phyloP scores from a whole-genome alignment of 2,888 invertebrate species.

The Pocota personata region DNA sequence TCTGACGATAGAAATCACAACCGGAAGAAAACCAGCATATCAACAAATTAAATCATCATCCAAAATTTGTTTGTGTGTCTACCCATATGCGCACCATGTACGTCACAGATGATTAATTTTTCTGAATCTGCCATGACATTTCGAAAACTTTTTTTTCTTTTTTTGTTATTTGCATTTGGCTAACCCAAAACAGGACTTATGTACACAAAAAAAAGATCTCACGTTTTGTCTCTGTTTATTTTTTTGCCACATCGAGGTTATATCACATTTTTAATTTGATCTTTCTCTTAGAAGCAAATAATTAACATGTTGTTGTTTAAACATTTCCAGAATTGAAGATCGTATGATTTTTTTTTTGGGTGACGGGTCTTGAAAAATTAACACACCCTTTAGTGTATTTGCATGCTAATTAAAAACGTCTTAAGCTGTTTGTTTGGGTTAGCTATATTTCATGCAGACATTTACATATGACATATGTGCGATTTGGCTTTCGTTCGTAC shows the following conservation, averaged over 20 bases:
- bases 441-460: not conserved
- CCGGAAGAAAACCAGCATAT: slow-evolving; percentile 31
- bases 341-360: slow-evolving; percentile 16
- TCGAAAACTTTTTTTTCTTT: not conserved
- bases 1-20: not conserved
- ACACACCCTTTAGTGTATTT: slow-evolving; percentile 37
- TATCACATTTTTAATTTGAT: not conserved
- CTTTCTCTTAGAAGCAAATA: slow-evolving; percentile 15
- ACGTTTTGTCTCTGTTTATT: not conserved
- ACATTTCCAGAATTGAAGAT: slow-evolving; percentile 27
- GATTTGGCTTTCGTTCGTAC: slow-evolving; percentile 6
- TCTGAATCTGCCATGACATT: not conserved
- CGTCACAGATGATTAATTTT: slow-evolving; percentile 38
- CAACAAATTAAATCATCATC: slow-evolving; percentile 26
- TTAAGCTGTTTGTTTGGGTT: slow-evolving; percentile 21
- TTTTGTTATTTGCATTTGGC: not conserved
- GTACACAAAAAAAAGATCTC: not conserved
- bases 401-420: slow-evolving; percentile 61
- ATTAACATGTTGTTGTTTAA: slow-evolving; percentile 42
- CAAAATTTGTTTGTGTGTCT: not conserved
- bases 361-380: slow-evolving; percentile 38
- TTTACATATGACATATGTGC: not conserved
- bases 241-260: slow-evolving; percentile 4
- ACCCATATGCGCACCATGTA: not conserved
- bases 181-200: slow-evolving; percentile 11